These are phyloP conservation scores for Leptosomus discolor DNA, from an alignment of 2,113 vertebrate species.

Conservation along the genomic window DNA sequence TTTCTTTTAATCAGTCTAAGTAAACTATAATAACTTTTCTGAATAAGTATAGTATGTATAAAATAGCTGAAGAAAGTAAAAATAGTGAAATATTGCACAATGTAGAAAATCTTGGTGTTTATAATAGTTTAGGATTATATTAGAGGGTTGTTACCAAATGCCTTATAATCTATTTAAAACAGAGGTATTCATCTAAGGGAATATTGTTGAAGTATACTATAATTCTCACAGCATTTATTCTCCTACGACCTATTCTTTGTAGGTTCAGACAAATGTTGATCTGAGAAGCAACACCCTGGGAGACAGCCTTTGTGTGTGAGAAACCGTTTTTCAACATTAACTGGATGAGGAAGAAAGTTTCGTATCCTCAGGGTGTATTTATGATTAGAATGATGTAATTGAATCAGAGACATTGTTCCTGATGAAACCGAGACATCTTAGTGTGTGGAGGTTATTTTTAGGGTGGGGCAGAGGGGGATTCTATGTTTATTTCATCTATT, in stretches of 20 bases:
- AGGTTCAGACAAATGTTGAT: neutral
- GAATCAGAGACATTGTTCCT: constrained; percentile 15
- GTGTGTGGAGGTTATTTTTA: neutral
- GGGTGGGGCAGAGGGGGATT: neutral
- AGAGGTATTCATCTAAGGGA: neutral
- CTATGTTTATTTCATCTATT: neutral
- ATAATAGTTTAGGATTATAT: neutral
- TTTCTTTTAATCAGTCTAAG: neutral
- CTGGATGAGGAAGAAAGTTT: constrained; percentile 30
- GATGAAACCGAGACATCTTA: neutral
- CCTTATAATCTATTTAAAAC: neutral
- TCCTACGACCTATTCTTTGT: neutral
- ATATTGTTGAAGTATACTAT: neutral
- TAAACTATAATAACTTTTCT: neutral
- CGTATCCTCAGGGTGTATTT: constrained; percentile 17
- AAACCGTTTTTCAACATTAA: constrained; percentile 3
- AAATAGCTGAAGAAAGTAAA: neutral
- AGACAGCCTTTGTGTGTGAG: neutral
- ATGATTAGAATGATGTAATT: constrained; percentile 32
- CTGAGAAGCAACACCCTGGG: neutral
- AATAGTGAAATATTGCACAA: neutral
- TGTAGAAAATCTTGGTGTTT: neutral
- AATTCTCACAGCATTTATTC: neutral
- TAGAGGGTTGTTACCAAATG: neutral
- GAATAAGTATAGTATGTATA: neutral